Evolutionary conservation across 2,797 vertebrate species (phyloP).

Genomic region (Gobionotothen gibberifrons): DNA sequence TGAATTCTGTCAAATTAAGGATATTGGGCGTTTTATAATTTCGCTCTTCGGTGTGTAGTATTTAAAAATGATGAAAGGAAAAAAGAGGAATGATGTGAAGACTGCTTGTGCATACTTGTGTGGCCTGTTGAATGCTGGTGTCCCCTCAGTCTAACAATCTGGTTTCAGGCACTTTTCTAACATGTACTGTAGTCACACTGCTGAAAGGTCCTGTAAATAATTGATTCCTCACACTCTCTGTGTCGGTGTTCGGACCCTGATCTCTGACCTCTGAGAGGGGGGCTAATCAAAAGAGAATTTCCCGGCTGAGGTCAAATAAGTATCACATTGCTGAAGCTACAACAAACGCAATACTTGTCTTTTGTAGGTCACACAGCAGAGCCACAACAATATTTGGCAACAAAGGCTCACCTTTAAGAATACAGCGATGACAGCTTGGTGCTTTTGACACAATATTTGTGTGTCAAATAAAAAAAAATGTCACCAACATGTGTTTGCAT

Average conservation of each 20-base stretch:
- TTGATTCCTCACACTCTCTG: conserved; percentile 17
- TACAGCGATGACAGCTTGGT: conserved; percentile 25
- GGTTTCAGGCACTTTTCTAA: not conserved
- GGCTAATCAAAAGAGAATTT: conserved; percentile 22
- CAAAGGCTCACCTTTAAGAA: conserved; percentile 23
- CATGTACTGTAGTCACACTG: not conserved
- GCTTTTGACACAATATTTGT: conserved; percentile 35
- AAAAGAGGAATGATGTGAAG: conserved; percentile 1
- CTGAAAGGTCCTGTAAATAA: conserved; percentile 5
- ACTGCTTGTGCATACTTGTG: not conserved
- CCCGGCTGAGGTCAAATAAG: conserved; percentile 26
- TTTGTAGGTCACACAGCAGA: conserved; percentile 23
- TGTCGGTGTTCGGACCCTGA: conserved; percentile 22
- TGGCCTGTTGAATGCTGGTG: not conserved
- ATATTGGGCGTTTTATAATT: not conserved
- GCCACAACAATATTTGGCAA: conserved; percentile 36
- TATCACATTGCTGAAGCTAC: conserved; percentile 42
- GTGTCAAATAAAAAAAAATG: conserved; percentile 35
- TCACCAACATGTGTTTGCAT: conserved; percentile 42
- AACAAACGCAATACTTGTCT: conserved; percentile 40
- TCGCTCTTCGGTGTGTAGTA: not conserved
- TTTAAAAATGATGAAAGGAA: not conserved
- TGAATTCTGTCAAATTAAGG: not conserved
- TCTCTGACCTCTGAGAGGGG: conserved; percentile 30
- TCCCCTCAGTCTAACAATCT: not conserved